Percentiles rank a stretch among this genome's conserved stretches.
These are phyloP conservation scores for Anisognathus igniventris DNA, from an alignment of 2,797 vertebrate genomes.

Conservation along the genomic window DNA sequence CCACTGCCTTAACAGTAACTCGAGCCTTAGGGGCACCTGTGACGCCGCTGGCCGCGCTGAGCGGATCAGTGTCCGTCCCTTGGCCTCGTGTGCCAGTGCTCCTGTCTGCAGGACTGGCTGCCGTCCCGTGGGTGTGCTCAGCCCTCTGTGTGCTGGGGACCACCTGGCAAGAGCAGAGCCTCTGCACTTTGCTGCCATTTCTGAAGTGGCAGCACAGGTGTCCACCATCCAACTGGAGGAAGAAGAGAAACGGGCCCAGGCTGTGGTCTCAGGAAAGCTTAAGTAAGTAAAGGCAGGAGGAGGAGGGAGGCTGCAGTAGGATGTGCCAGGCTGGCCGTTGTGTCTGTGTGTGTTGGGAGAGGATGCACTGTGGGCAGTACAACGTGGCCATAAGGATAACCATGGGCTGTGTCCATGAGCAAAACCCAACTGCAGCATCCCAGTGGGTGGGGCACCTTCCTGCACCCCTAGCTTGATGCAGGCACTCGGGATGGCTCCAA, in stretches of 20 bases:
- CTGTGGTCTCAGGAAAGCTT: background rate
- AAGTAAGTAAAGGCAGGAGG: conserved; percentile 47
- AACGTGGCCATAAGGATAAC: background rate
- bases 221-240: conserved; percentile 83
- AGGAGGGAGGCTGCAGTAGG: background rate
- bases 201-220: conserved; percentile 80
- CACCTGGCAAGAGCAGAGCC: background rate
- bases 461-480: fast-evolving
- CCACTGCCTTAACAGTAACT: background rate
- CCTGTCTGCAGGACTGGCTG: background rate
- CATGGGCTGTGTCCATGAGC: background rate
- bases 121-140: background rate
- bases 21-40: background rate
- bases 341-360: background rate
- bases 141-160: background rate
- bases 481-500: fast-evolving
- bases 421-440: background rate
- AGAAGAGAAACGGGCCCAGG: conserved; percentile 7
- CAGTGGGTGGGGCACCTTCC: background rate
- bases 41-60: background rate
- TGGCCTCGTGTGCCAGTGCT: background rate
- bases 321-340: fast-evolving
- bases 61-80: background rate
- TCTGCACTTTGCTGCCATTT: conserved; percentile 58
- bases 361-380: fast-evolving